Conservation (phyloP, 2,113 vertebrate species). For the Mormyrus iriodes region DNA sequence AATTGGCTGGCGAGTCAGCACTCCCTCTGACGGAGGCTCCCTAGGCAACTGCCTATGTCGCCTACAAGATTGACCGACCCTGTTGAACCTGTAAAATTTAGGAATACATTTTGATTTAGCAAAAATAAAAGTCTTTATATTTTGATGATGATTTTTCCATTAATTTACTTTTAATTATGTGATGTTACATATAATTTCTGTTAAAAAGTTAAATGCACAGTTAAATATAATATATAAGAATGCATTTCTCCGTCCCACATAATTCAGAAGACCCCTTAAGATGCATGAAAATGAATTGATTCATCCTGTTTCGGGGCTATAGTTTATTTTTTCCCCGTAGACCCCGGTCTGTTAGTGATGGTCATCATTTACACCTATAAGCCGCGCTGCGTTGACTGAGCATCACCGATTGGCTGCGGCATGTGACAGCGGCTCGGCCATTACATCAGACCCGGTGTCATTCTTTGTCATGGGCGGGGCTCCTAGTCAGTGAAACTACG, state of each 20-base stretch:
- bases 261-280: not conserved
- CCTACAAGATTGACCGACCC: too few species aligned
- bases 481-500: conserved; percentile 25
- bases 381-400: not conserved
- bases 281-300: not conserved
- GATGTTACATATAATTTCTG: not conserved
- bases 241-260: not conserved
- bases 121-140: not conserved
- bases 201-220: not conserved
- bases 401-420: conserved; percentile 25
- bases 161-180: not conserved
- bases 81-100: not conserved
- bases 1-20: too few species aligned
- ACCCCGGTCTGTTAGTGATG: not conserved
- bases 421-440: conserved; percentile 10
- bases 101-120: not conserved
- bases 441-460: conserved; percentile 18
- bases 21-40: too few species aligned
- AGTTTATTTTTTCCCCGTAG: not conserved
- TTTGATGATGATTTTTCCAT: not conserved
- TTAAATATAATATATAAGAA: not conserved
- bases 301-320: not conserved
- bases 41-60: too few species aligned
- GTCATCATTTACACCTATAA: conserved; percentile 17
- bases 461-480: conserved; percentile 24